These are phyloP conservation scores for Frankliniella intonsa DNA, from an alignment of 2,888 invertebrate species.

Conservation along the genomic window DNA sequence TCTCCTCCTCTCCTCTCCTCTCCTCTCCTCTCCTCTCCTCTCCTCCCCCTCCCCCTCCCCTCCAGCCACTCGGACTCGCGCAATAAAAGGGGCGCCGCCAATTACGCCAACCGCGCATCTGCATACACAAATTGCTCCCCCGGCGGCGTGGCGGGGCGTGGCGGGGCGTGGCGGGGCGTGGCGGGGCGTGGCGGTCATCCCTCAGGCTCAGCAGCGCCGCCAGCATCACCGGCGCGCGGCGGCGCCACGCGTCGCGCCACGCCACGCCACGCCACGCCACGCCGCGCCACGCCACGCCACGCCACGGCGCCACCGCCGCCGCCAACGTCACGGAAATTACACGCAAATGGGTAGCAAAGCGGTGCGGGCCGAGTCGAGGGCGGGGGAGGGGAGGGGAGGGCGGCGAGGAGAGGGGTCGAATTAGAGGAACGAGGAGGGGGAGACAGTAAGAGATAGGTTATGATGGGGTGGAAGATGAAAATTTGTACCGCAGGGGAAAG, in stretches of 20 bases:
- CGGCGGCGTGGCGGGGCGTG: background rate
- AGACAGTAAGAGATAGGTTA: too few relatives aligned
- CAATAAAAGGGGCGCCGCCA: background rate
- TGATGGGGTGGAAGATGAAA: too few relatives aligned
- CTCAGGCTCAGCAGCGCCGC: background rate
- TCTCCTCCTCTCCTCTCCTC: background rate
- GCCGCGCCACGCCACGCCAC: background rate
- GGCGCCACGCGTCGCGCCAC: background rate
- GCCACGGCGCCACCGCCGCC: background rate
- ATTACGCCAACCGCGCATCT: constrained; percentile 8
- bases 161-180: too few relatives aligned
- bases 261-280: background rate
- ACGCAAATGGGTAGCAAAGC: background rate
- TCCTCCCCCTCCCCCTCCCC: background rate
- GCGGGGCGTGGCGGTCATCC: too few relatives aligned
- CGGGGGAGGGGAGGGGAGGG: background rate
- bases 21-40: background rate
- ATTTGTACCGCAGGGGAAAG: too few relatives aligned
- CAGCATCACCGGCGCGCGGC: background rate
- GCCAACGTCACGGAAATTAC: background rate
- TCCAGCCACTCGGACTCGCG: too few relatives aligned
- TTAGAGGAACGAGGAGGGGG: background rate
- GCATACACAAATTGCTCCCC: constrained; percentile 1
- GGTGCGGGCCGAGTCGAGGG: background rate
- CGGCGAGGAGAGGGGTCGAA: background rate